Evolutionary conservation across 2,797 vertebrate species (phyloP), one percentile per base, ranked within the genome.

Genomic region (Dermochelys coriacea): DNA sequence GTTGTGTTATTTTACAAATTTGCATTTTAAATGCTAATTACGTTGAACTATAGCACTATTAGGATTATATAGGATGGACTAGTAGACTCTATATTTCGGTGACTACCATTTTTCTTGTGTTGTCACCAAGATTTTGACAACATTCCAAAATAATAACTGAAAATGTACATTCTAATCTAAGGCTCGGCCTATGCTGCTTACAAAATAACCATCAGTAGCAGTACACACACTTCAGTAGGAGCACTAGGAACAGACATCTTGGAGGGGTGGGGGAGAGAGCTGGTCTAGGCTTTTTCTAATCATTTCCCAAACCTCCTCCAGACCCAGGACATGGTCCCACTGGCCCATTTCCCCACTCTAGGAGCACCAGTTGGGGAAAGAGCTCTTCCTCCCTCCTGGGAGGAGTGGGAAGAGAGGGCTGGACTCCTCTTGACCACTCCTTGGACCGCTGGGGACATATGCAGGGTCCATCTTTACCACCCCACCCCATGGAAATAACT

Each of bases 1-100:
- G 71, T 15, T 25, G 25, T 14, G 71, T 45, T 45, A 19, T 61
- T 95, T 95, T 89, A 82, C 77, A 85, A 64, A 82, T 18, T 80
- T 41, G 27, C 0, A 0, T 93, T 93, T 93, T 49, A 77, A 77
- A 89, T 64, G 74, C 61, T 93, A 79, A 41, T 95, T 91, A 27
- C 8, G 4, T 77, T 90, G 29, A 77, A 86, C 51, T 34, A 83
- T 74, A 25, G 12, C 88, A 55, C 49, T 93, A 64, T 85, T 91
- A 84, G 77, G 37, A 52, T 51, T 82, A 71, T 88, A 80, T 55
- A 59, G 37, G 34, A 37, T 34, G 37, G 85, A 45, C 74, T 90
- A 21, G 34, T 75, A 61, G 45, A 52, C 37, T n/a, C 16, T 10
- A 1, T 50, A 29, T 78, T 91, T 91, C 55, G 91, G 80, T 87